These are phyloP conservation scores for Acanthosepion esculentum DNA, from an alignment of 2,888 invertebrate species.

Conservation along the genomic window DNA sequence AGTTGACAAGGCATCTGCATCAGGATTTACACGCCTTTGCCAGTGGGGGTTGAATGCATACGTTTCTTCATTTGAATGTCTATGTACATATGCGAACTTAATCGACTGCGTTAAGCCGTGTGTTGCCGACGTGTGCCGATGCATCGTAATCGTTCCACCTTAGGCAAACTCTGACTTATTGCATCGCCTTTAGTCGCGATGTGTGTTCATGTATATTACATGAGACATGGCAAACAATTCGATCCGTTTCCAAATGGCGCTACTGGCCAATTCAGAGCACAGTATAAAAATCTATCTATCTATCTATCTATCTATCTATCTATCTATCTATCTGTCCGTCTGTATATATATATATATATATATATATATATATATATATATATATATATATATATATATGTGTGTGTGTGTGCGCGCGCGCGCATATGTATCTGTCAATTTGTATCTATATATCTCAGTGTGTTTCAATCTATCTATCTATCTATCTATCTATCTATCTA, in stretches of 20 bases:
- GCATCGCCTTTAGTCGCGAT: neutral
- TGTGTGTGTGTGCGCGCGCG: no score
- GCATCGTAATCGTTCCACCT: neutral
- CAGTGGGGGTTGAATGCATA: constrained; percentile 17
- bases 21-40: neutral
- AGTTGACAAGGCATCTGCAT: neutral
- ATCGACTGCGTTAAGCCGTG: neutral
- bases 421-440: neutral
- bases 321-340: no score
- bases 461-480: neutral
- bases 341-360: no score
- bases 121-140: neutral
- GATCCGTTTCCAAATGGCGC: neutral
- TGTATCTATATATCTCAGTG: neutral
- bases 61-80: neutral
- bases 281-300: neutral
- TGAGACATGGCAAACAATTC: neutral
- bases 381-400: no score
- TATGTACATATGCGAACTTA: neutral
- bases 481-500: neutral
- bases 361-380: no score
- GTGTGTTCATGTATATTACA: neutral
- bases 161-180: neutral
- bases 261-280: neutral
- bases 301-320: neutral